Evolutionary conservation across 2,888 invertebrate species (phyloP).

Genomic region (Lasioglossum oenotherae): DNA sequence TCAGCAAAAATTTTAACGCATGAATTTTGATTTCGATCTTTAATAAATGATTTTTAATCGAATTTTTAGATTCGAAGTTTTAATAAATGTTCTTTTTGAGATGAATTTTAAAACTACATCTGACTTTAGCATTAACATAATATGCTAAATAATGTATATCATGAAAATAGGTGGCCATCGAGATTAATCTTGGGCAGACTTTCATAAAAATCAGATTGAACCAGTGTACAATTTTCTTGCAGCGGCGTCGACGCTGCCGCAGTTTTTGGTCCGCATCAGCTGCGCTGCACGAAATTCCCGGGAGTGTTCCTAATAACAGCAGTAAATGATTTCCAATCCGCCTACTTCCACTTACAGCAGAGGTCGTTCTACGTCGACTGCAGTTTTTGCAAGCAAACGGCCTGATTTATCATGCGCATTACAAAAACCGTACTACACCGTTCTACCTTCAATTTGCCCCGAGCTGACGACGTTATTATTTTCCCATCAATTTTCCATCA

Average conservation of each 20-base stretch:
- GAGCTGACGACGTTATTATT: constrained; percentile 23
- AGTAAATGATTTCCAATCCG: constrained; percentile 60
- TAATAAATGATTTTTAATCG: no score
- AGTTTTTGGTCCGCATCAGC: not conserved
- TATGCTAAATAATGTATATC: not conserved
- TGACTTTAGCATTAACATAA: no score
- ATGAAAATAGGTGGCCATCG: not conserved
- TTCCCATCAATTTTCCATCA: constrained; percentile 29
- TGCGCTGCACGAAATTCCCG: not conserved
- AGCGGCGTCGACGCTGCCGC: not conserved
- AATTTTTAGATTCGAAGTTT: no score
- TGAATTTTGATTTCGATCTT: no score
- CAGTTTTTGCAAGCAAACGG: not conserved
- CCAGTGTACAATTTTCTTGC: not conserved
- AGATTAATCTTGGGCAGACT: not conserved
- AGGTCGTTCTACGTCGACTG: constrained; percentile 14
- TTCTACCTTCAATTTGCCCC: constrained; percentile 21
- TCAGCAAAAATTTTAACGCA: no score
- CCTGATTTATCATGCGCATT: constrained; percentile 15
- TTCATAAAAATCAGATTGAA: not conserved
- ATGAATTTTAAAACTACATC: no score
- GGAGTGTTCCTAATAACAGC: not conserved
- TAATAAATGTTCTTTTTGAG: no score
- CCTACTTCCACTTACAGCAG: constrained; percentile 8
- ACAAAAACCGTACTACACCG: constrained; percentile 15